Evolutionary conservation across 2,888 invertebrate species (phyloP).

Genomic region (Chorisops tibialis): DNA sequence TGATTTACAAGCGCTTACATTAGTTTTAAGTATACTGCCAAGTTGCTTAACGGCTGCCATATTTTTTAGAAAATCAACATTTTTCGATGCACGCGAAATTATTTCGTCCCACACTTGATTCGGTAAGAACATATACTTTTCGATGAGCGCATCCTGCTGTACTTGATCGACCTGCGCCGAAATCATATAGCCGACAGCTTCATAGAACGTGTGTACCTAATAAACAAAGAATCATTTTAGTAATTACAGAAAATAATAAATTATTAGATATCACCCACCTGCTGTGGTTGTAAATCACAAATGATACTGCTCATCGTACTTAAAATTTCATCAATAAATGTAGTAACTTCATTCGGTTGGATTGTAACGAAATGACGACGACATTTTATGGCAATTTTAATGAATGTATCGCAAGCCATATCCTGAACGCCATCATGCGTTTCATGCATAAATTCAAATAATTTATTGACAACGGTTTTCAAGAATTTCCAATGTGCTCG

Average conservation of each 20-base stretch:
- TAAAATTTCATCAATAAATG: slow-evolving; percentile 98
- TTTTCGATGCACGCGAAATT: slow-evolving; percentile 93
- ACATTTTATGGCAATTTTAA: slow-evolving; percentile 98
- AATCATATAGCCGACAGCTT: slow-evolving; percentile 99
- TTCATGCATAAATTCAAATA: slow-evolving; percentile 99
- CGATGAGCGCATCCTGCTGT: slow-evolving; percentile 90
- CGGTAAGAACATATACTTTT: slow-evolving; percentile 95
- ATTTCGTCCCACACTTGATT: slow-evolving; percentile 99
- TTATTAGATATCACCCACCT: slow-evolving; percentile 59
- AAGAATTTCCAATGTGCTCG: slow-evolving; percentile 99
- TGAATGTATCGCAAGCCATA: slow-evolving; percentile 99
- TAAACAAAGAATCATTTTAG: not conserved
- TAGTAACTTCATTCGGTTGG: slow-evolving; percentile 93
- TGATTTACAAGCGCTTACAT: slow-evolving; percentile 98
- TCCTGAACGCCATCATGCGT: slow-evolving; percentile 99
- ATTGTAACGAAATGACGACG: slow-evolving; percentile 95
- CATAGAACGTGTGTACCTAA: slow-evolving; percentile 89
- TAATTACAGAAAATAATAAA: not conserved
- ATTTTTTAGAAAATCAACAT: slow-evolving; percentile 94
- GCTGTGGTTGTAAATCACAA: slow-evolving; percentile 97
- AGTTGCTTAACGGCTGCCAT: slow-evolving; percentile 96
- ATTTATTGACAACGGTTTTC: slow-evolving; percentile 98
- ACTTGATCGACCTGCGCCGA: slow-evolving; percentile 89
- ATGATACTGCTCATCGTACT: slow-evolving; percentile 95
- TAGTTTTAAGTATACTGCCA: slow-evolving; percentile 96